Percentiles rank a stretch among this genome's conserved stretches.
Conservation (phyloP, 2,797 vertebrate genomes). For the Poliocrania exsul region DNA sequence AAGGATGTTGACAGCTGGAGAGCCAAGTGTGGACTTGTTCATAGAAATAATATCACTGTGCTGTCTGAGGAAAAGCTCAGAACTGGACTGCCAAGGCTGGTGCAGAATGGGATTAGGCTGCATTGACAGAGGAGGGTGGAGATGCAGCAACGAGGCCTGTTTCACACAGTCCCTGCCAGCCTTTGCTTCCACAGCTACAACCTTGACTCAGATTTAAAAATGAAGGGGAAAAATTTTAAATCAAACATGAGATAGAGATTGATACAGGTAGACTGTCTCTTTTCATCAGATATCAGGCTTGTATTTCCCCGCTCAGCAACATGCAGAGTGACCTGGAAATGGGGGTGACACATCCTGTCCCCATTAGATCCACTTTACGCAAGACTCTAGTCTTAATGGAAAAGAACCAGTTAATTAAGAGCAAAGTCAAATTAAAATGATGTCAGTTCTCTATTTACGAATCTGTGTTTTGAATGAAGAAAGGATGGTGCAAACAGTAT, state of each 20-base stretch:
- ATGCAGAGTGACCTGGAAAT: slow-evolving; percentile 5
- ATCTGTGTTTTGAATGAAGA: slow-evolving; percentile 34
- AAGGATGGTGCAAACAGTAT: background rate
- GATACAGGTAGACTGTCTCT: background rate
- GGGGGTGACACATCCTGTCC: background rate
- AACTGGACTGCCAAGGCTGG: slow-evolving; percentile 30
- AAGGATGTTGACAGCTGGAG: slow-evolving; percentile 30
- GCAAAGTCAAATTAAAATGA: slow-evolving; percentile 15
- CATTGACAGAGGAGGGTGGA: slow-evolving; percentile 33
- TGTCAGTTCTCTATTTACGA: slow-evolving; percentile 25
- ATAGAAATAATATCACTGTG: background rate
- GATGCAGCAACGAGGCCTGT: background rate
- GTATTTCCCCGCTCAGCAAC: background rate
- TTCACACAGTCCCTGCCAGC: background rate
- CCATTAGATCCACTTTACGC: background rate
- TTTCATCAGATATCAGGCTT: background rate
- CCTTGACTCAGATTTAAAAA: background rate
- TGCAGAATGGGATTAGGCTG: background rate
- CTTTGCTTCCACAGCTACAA: background rate
- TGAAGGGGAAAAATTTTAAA: background rate
- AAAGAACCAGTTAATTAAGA: slow-evolving; percentile 59
- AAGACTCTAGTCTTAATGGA: slow-evolving; percentile 34
- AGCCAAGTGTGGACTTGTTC: slow-evolving; percentile 43
- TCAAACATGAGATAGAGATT: background rate
- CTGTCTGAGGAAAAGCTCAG: background rate